Percentiles rank a stretch among this genome's conserved stretches.
phyloP scores from a whole-genome alignment of 2,888 invertebrate genomes.

The Mythimna pallens region DNA sequence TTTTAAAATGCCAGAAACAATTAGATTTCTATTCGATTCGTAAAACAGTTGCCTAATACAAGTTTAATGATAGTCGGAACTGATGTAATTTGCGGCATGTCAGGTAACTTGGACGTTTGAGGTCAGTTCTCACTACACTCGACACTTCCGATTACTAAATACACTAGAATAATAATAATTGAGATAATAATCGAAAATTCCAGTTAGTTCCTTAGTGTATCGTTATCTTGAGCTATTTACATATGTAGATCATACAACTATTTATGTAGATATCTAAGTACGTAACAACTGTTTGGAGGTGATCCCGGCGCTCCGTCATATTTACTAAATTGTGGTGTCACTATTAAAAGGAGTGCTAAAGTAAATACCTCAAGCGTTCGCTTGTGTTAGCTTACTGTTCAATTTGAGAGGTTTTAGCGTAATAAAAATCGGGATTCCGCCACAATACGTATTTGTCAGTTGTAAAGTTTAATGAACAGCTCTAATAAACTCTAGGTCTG shows the following conservation, averaged over 20 bases:
- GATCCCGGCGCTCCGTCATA: no score
- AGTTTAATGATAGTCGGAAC: conserved; percentile 30
- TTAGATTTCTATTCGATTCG: conserved; percentile 35
- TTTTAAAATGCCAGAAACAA: conserved; percentile 16
- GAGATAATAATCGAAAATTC: background rate
- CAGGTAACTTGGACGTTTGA: conserved; percentile 13
- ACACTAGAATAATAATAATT: conserved; percentile 9
- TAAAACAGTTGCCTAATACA: conserved; percentile 34
- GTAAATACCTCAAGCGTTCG: no score
- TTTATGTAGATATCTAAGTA: background rate
- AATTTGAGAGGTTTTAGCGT: no score
- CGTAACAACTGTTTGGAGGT: no score
- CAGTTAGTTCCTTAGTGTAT: background rate
- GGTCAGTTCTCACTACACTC: conserved; percentile 5
- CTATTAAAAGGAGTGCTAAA: no score
- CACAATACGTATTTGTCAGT: no score
- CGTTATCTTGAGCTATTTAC: no score
- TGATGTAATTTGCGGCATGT: conserved; percentile 29
- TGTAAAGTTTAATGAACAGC: no score
- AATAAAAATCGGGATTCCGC: no score
- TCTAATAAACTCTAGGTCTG: no score
- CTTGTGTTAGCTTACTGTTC: no score
- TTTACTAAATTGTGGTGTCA: no score
- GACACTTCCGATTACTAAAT: conserved; percentile 3
- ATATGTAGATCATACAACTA: background rate